Base-by-base conservation (phyloP, 2,113 vertebrate genomes). In the Podarcis muralis region DNA sequence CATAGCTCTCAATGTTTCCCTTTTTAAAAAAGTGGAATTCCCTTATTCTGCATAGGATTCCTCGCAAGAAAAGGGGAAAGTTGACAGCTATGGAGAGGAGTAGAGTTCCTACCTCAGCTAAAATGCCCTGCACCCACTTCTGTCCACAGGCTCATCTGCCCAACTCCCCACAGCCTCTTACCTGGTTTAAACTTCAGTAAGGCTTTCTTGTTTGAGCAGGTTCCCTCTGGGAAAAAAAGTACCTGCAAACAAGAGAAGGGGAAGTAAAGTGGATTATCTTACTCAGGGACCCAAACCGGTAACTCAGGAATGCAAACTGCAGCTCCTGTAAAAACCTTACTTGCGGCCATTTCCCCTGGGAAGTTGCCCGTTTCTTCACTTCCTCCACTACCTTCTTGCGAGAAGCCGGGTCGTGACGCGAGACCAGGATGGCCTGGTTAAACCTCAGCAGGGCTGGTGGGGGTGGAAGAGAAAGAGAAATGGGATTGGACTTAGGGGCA, bases 141-240 rank as follows among this genome's bases (percentile, higher is more conserved):
- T 57, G 12, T 79, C 1, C 27, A 79, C 4, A 57, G 43, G 25
- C 12, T 30, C 5, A 6, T 16, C 43, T 18, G 6, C 12, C 2
- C 22, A 11, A 25, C 13, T 32, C 5, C 22, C 13, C 37, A 23
- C 9, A 13, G 81, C 83, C 83, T 88, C 94, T 96, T 92, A 98
- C 98, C 98, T 16, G 97, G 98, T 90, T 99, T 99, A 93, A 98
- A 99, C 91, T 98, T 98, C 90, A 99, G 96, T 85, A 99, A 96
- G 78, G 94, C 95, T 62, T 87, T 94, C 86, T 98, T 98, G 48
- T 98, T 99, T 4, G 98, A 98, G 2, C 98, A 98, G 81, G 98
- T 99, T 80, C 98, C 98, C 87, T 99, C 98, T 0, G 98, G 97
- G 92, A 98, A 99, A 94, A 99, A 98, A 23, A 98, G 95, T 94